Base-by-base conservation (phyloP, 2,797 vertebrate species). In the Lepus townsendii region DNA sequence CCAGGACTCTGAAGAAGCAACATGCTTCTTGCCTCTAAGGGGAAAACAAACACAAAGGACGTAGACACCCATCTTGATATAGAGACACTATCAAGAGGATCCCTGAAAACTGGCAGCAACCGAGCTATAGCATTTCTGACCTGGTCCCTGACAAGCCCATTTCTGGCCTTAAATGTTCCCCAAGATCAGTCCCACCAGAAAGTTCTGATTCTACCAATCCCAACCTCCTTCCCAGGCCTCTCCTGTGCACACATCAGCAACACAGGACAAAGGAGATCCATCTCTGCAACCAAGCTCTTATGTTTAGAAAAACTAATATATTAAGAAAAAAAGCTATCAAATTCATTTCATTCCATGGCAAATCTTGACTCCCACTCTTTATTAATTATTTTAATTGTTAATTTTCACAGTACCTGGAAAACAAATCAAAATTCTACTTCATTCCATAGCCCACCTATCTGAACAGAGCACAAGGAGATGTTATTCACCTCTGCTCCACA, bases 371-470 rank as follows among this genome's bases (percentile, higher is more conserved):
- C 24, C 52, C 72, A 77, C 0, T 14, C 47, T 72, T 75, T 66
- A 87, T 42, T 68, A 90, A 10, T 72, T 89, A 96, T 26, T 77
- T 14, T 72, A 93, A 86, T 0, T 30, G 32, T 10, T 87, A 26
- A 90, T 63, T 84, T 93, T 83, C 80, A 90, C 2, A 90, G 50
- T 26, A 85, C 38, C 68, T 50, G 12, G 38, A 79, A 85, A 90
- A 90, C 38, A 87, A 66, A 57, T 35, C 9, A 68, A 71, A 89
- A 77, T 57, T 95, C 54, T 47, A 85, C 30, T 57, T 88, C n/a
- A 69, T 38, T 50, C 60, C 20, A 52, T 27, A 92, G 60, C 16
- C 20, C n/a, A 82, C n/a, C 75, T 32, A 90, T 52, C 71, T 89
- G 66, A 91, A 83, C 24, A 63, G 14, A 73, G 52, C 30, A 88